phyloP scores from a whole-genome alignment of 2,113 vertebrate species.

The Embiotoca jacksoni region DNA sequence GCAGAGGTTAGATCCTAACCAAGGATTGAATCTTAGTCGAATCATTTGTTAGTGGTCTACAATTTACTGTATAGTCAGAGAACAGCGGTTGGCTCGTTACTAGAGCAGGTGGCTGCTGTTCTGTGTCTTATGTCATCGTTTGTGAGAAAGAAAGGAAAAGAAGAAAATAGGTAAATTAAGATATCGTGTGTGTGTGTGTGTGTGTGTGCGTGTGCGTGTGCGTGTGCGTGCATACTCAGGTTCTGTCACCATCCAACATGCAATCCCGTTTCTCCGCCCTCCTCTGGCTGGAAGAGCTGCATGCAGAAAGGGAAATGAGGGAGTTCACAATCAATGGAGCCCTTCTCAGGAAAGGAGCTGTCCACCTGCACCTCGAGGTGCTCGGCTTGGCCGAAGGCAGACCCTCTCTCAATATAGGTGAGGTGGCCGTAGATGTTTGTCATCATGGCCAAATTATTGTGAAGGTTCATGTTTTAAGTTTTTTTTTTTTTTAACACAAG shows the following conservation, averaged over 20 bases:
- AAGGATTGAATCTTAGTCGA: too few relatives aligned
- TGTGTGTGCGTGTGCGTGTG: too few relatives aligned
- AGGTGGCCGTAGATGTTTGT: conserved; percentile 4
- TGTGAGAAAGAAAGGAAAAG: not conserved
- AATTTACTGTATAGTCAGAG: too few relatives aligned
- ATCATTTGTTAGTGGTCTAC: too few relatives aligned
- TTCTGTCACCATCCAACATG: conserved; percentile 85
- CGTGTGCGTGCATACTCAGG: conserved; percentile 73
- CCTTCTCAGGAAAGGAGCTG: conserved; percentile 85
- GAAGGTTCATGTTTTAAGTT: not conserved
- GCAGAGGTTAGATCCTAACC: too few relatives aligned
- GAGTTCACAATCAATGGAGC: conserved; percentile 88
- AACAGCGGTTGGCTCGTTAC: too few relatives aligned
- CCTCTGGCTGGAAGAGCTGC: conserved; percentile 95
- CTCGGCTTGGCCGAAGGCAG: conserved; percentile 89
- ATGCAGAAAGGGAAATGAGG: conserved; percentile 86
- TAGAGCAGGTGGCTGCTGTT: too few relatives aligned
- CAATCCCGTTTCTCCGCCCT: conserved; percentile 88
- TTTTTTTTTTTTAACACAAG: not conserved
- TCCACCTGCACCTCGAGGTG: conserved; percentile 88
- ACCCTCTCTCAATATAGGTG: conserved; percentile 88
- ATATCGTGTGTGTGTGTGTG: not conserved
- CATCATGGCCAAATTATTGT: not conserved
- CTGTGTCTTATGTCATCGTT: not conserved
- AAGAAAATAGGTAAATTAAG: not conserved